Evolutionary conservation across 2,113 vertebrate species (phyloP).

Genomic region (Sapajus apella): DNA sequence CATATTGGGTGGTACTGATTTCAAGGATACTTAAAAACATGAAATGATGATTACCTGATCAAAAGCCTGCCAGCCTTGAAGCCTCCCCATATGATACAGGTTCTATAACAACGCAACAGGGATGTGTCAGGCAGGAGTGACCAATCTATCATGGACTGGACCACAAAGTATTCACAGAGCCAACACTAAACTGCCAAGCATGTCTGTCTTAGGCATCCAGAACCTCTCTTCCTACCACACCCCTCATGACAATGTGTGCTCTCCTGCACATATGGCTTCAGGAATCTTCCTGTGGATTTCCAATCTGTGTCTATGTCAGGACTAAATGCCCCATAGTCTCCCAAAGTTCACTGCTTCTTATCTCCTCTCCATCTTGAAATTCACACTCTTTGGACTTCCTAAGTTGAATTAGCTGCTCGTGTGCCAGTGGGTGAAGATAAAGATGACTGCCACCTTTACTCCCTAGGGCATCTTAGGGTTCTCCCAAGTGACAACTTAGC

Average conservation of each 20-base stretch:
- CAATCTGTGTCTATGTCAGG: neutral
- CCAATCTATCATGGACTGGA: neutral
- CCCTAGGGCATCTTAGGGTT: neutral
- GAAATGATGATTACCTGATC: neutral
- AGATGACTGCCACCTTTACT: neutral
- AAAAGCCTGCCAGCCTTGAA: neutral
- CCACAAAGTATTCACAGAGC: neutral
- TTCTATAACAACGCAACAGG: neutral
- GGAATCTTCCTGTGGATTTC: neutral
- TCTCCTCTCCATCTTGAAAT: neutral
- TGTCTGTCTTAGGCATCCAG: neutral
- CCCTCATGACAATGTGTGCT: neutral
- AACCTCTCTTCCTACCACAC: no score
- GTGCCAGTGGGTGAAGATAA: neutral
- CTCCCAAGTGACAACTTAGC: neutral
- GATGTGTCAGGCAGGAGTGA: neutral
- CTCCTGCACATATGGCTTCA: neutral
- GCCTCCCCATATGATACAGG: neutral
- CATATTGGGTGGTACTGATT: slow-evolving; percentile 6
- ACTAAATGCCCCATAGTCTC: neutral
- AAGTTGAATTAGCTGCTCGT: neutral
- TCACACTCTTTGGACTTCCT: neutral
- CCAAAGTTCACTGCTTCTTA: neutral
- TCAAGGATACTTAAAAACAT: neutral
- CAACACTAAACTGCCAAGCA: neutral